Base-by-base conservation (phyloP, 2,113 vertebrate genomes). In the Platanista minor region DNA sequence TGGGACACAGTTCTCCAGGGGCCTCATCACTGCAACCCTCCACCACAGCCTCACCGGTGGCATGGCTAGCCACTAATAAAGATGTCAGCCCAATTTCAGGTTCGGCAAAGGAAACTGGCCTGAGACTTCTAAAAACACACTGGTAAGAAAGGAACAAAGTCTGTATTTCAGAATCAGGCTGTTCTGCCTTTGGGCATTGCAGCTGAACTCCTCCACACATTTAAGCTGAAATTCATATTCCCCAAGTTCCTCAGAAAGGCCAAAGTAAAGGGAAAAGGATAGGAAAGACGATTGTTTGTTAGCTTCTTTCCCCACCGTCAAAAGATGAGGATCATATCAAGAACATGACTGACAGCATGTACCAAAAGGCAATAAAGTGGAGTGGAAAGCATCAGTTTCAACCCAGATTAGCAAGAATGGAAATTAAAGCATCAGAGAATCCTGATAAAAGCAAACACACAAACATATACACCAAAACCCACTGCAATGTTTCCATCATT, bases 221-320 rank as follows among this genome's bases (percentile, higher is more conserved):
- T 77, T 83, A 94, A 96, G 92, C 61, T 88, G 81, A 95, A 97
- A 92, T 98, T 97, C 66, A 57, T 77, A 96, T 77, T 71, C 36
- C 69, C 23, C 61, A 91, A 94, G 78, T 95, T 90, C 71, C 59
- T 96, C 66, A 88, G 39, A 94, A 94, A 20, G 67, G 25, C 8
- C 69, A 97, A 96, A 97, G 14, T 54, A 85, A 96, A 96, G 33
- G 25, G 25, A 52, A 82, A 85, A 83, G 54, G 41, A 83, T 15
- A 74, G 12, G 6, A 15, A 78, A 81, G 41, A 93, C 0, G 1
- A 59, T 77, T 62, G 81, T 74, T 80, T 90, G 72, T 95, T 82
- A n/a, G 29, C 43, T 90, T 86, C 27, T 62, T 93, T 78, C 87
- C 54, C 52, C 31, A 93, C n/a, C 18, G 9, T 71, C 29, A 90